Evolutionary conservation across 1,140 invertebrate genomes (phyloP), one percentile per base, ranked within the genome.

Genomic region (Eurosta solidaginis): DNA sequence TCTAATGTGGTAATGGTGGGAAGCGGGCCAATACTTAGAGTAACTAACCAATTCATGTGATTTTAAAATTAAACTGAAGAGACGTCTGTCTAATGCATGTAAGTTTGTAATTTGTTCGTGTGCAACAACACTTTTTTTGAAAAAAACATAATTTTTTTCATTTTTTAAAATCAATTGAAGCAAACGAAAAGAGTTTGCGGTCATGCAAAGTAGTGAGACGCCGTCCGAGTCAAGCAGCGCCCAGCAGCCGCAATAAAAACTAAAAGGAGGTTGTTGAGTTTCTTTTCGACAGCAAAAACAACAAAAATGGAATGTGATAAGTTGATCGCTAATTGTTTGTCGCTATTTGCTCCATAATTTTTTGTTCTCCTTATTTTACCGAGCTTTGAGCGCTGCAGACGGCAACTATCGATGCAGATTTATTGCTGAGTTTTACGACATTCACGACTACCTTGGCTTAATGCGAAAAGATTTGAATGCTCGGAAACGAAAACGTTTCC

Each of bases 121-220:
- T n/a, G n/a, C n/a, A n/a, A n/a, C n/a, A n/a, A n/a, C n/a, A n/a
- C n/a, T n/a, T n/a, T n/a, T n/a, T n/a, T n/a, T n/a, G n/a, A n/a
- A 14, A 25, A 14, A 22, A 42, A 40, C 59, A 68, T 68, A 68
- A 68, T 40, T 68, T 68, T n/a, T 68, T 68, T 68, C 59, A 68
- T 68, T 68, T 68, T 68, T 68, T 68, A 68, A 68, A 68, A 68
- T 40, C 59, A 68, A 68, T 68, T 68, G 40, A 47, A 68, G 40
- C 59, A 68, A 22, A 20, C n/a, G 25, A 17, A 68, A n/a, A 40
- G 59, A 6, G 59, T 20, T 68, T 68, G 33, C 2, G 59, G 59
- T 29, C 33, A 17, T 36, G 36, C 59, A 12, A 40, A 68, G 59
- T 68, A 27, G 25, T 68, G 59, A 68, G 59, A 68, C n/a, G 59